Evolutionary conservation across 2,113 vertebrate species (phyloP).

Genomic region (Rhea pennata): DNA sequence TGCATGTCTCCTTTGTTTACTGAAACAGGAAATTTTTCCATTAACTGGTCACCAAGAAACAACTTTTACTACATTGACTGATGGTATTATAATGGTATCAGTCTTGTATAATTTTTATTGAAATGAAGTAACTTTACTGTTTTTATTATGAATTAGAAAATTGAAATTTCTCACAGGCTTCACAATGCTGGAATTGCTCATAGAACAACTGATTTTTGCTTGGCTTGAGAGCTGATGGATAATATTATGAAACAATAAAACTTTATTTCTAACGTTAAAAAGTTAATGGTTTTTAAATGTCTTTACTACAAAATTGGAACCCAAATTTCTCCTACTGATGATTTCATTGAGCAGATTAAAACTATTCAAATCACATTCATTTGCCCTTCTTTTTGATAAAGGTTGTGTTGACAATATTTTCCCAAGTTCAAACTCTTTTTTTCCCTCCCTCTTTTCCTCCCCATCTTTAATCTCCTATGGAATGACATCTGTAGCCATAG

Average conservation of each 20-base stretch:
- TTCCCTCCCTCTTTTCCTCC: neutral
- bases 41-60: neutral
- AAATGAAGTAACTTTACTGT: neutral
- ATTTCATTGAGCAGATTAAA: neutral
- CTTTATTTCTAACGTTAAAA: constrained; percentile 35
- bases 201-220: neutral
- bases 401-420: neutral
- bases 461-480: neutral
- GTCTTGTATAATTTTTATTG: neutral
- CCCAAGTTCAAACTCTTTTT: neutral
- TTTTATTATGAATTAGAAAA: neutral
- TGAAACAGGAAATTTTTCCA: neutral
- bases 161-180: neutral
- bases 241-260: constrained; percentile 26
- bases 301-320: neutral
- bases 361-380: neutral
- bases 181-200: accelerated
- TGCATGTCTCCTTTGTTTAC: neutral
- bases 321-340: neutral
- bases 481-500: neutral
- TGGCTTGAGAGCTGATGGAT: neutral
- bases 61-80: neutral
- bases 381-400: neutral
- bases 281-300: constrained; percentile 36
- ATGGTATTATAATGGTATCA: neutral